These are phyloP conservation scores for Regulus satrapa DNA, from an alignment of 2,113 vertebrate species.

Conservation along the genomic window DNA sequence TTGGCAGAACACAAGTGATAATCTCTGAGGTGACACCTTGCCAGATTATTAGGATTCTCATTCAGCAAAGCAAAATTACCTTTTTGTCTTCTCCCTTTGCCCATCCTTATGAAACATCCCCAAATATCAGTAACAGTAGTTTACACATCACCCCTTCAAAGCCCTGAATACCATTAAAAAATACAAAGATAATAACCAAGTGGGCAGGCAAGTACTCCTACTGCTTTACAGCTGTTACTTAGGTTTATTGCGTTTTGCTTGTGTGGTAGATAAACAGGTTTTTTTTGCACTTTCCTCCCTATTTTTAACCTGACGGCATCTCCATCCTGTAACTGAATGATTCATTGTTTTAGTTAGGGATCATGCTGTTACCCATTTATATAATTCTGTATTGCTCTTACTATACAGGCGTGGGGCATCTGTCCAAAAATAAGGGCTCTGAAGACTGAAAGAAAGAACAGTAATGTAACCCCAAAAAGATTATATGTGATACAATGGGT, in stretches of 20 bases:
- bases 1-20: neutral
- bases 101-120: neutral
- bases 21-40: neutral
- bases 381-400: neutral
- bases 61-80: neutral
- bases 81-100: neutral
- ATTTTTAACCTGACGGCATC: neutral
- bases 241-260: neutral
- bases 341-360: neutral
- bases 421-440: neutral
- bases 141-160: neutral
- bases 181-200: neutral
- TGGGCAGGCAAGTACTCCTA: neutral
- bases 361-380: neutral
- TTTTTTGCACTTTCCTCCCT: neutral
- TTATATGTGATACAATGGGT: neutral
- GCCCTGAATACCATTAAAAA: neutral
- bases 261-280: neutral
- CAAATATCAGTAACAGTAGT: neutral
- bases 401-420: neutral
- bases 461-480: neutral
- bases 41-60: neutral
- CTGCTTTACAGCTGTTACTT: neutral
- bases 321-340: neutral
- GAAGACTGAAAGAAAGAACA: neutral